Conservation (phyloP, 2,113 vertebrate species). For the Chionomys nivalis region DNA sequence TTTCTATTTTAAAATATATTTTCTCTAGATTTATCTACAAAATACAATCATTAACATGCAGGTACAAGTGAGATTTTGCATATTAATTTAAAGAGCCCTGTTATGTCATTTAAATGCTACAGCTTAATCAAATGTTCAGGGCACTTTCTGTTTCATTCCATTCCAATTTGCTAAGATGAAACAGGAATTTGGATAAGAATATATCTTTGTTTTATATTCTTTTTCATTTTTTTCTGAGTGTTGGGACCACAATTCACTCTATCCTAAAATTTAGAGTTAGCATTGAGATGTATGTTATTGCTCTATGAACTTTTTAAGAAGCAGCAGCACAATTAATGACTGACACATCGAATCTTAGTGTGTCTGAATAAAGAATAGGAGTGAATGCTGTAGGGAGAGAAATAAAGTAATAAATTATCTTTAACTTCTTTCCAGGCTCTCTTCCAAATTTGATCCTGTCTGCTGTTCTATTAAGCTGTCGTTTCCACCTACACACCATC, state of each 20-base stretch:
- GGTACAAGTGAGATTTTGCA: too few relatives aligned
- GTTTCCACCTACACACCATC: slow-evolving; percentile 66
- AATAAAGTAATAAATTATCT: neutral
- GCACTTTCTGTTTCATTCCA: neutral
- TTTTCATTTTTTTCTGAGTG: neutral
- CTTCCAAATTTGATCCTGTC: slow-evolving; percentile 55
- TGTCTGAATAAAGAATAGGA: neutral
- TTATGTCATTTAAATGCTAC: neutral
- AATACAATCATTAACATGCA: neutral
- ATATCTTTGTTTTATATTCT: neutral
- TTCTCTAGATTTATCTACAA: neutral
- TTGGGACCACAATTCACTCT: neutral
- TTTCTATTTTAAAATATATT: slow-evolving; percentile 26
- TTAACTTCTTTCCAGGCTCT: slow-evolving; percentile 56
- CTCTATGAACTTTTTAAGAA: slow-evolving; percentile 4
- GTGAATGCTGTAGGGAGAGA: neutral
- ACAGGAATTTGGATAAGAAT: neutral
- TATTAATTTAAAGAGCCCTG: neutral
- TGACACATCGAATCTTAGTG: neutral
- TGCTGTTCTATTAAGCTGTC: slow-evolving; percentile 71
- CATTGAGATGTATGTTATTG: neutral
- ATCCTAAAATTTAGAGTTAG: neutral
- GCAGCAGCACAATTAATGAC: neutral
- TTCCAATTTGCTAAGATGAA: neutral
- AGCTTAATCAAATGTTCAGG: neutral